Percentiles rank a stretch among this genome's conserved stretches.
These are phyloP conservation scores for Alitta virens DNA, from an alignment of 2,888 invertebrate genomes.

Conservation along the genomic window DNA sequence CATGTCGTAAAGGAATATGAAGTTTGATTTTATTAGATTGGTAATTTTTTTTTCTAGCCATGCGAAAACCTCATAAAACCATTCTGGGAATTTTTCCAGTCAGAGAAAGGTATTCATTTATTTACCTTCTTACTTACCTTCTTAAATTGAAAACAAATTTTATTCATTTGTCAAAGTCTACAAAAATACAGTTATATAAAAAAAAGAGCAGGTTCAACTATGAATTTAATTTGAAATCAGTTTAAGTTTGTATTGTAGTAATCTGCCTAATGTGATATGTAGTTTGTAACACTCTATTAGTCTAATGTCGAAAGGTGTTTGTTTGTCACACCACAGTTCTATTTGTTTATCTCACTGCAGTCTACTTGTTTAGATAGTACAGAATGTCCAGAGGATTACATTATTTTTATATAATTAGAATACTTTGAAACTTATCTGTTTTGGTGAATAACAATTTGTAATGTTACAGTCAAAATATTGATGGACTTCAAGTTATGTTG, in stretches of 20 bases:
- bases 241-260: neutral
- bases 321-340: too few species aligned
- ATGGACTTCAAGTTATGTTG: constrained; percentile 39
- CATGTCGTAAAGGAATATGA: too few species aligned
- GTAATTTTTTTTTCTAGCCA: constrained; percentile 32
- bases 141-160: neutral
- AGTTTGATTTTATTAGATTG: too few species aligned
- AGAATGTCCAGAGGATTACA: too few species aligned
- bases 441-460: too few species aligned
- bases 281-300: too few species aligned
- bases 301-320: too few species aligned
- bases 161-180: neutral
- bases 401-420: too few species aligned
- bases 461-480: constrained; percentile 36
- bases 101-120: constrained; percentile 38
- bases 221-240: neutral
- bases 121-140: neutral
- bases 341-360: too few species aligned
- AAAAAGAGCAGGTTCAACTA: neutral
- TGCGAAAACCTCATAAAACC: constrained; percentile 41
- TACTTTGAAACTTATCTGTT: too few species aligned
- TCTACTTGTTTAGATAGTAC: too few species aligned
- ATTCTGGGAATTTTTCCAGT: constrained; percentile 45
- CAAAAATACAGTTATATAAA: neutral
- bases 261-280: too few species aligned